Conservation (phyloP, 2,888 invertebrate species). For the Eupsilia transversa region DNA sequence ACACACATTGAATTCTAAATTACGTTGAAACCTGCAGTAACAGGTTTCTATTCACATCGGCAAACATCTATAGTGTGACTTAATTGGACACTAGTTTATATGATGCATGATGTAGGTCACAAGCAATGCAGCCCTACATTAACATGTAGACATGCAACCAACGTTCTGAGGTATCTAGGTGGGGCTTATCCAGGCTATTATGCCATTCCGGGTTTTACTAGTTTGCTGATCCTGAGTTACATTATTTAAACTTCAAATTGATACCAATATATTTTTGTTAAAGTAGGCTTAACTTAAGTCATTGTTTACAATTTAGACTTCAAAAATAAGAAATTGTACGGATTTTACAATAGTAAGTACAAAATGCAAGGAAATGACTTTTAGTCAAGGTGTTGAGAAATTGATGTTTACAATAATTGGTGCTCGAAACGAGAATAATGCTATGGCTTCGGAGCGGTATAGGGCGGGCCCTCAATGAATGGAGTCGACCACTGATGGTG, state of each 20-base stretch:
- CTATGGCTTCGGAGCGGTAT: slow-evolving; percentile 64
- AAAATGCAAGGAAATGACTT: slow-evolving; percentile 12
- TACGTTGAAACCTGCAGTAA: slow-evolving; percentile 36
- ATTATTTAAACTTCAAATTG: not conserved
- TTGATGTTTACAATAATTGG: slow-evolving; percentile 46
- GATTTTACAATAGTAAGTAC: not conserved
- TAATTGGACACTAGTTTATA: slow-evolving; percentile 60
- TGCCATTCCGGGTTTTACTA: slow-evolving; percentile 1
- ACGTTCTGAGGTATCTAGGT: slow-evolving; percentile 28
- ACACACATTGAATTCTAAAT: slow-evolving; percentile 20
- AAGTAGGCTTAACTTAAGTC: not conserved
- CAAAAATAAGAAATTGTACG: slow-evolving; percentile 7
- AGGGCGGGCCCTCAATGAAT: slow-evolving; percentile 84
- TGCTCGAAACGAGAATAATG: slow-evolving; percentile 50
- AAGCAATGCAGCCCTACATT: slow-evolving; percentile 40
- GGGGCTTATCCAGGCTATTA: slow-evolving; percentile 12
- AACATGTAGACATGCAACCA: slow-evolving; percentile 30
- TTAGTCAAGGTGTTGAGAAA: slow-evolving; percentile 49
- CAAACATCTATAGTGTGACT: slow-evolving; percentile 57
- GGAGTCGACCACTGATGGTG: slow-evolving; percentile 74
- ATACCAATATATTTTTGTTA: slow-evolving; percentile 7
- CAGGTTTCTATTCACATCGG: slow-evolving; percentile 59
- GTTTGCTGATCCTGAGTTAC: not conserved
- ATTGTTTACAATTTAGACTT: slow-evolving; percentile 31
- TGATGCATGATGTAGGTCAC: slow-evolving; percentile 62